Conservation (phyloP, 2,888 invertebrate species). For the Drosophila birchii region DNA sequence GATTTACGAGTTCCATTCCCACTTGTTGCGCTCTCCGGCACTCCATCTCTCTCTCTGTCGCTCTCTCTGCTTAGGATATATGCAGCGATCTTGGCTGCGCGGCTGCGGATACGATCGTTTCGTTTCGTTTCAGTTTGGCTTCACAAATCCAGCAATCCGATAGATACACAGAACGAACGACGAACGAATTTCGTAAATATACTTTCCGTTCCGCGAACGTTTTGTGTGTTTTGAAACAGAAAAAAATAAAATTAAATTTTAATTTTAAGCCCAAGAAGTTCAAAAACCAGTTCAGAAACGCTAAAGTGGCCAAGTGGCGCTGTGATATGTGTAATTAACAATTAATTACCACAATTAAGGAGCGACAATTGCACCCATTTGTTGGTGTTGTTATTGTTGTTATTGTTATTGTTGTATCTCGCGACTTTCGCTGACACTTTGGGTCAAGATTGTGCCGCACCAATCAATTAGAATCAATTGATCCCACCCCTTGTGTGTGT, state of each 20-base stretch:
- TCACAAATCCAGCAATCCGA: slow-evolving; percentile 82
- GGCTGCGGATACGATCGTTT: slow-evolving; percentile 79
- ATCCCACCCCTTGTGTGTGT: slow-evolving; percentile 22
- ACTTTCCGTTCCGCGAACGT: slow-evolving; percentile 48
- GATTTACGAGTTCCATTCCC: slow-evolving; percentile 61
- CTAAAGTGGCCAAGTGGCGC: slow-evolving; percentile 45
- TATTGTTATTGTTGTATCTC: slow-evolving; percentile 23
- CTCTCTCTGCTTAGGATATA: slow-evolving; percentile 81
- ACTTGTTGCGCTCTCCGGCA: slow-evolving; percentile 60
- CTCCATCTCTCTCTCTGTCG: slow-evolving; percentile 48
- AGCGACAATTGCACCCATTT: slow-evolving; percentile 34
- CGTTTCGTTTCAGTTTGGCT: slow-evolving; percentile 84
- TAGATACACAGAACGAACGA: slow-evolving; percentile 81
- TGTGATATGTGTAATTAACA: slow-evolving; percentile 64
- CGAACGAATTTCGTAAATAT: slow-evolving; percentile 48
- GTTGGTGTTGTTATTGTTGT: background rate
- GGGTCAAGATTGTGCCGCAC: slow-evolving; percentile 77
- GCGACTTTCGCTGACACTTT: slow-evolving; percentile 78
- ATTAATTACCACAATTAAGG: slow-evolving; percentile 50
- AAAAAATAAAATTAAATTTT: slow-evolving; percentile 51
- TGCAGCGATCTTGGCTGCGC: slow-evolving; percentile 58
- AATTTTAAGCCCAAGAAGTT: slow-evolving; percentile 53
- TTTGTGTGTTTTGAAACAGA: slow-evolving; percentile 25
- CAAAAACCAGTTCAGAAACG: slow-evolving; percentile 42
- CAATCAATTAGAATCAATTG: slow-evolving; percentile 78